These are phyloP conservation scores for Neelides folsomi DNA, from an alignment of 2,888 invertebrate genomes.

Conservation along the genomic window DNA sequence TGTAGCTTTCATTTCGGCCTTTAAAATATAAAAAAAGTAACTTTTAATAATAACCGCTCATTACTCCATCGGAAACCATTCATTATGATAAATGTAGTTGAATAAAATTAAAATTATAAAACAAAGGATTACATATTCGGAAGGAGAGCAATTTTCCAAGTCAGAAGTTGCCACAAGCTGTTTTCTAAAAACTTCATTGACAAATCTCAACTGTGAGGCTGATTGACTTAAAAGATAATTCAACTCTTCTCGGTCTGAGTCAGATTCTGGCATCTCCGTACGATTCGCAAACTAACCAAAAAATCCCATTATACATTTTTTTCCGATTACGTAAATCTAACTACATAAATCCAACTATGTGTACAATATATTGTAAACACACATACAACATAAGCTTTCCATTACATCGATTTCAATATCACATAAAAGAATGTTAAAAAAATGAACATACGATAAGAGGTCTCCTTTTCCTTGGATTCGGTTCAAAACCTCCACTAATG, in stretches of 20 bases:
- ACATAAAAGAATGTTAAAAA: neutral
- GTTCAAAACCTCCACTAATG: slow-evolving; percentile 27
- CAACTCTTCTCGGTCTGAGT: slow-evolving; percentile 31
- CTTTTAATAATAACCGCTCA: no score
- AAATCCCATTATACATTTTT: neutral
- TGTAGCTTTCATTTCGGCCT: slow-evolving; percentile 33
- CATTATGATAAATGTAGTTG: no score
- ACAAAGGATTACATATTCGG: slow-evolving; percentile 24
- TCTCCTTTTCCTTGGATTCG: slow-evolving; percentile 23
- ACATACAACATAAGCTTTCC: neutral
- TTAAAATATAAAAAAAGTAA: slow-evolving; percentile 2
- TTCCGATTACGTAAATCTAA: neutral
- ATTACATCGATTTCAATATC: neutral
- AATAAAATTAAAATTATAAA: neutral
- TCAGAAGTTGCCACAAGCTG: slow-evolving; percentile 15
- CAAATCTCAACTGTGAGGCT: slow-evolving; percentile 25
- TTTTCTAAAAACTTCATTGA: slow-evolving; percentile 25
- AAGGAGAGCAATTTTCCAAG: slow-evolving; percentile 16
- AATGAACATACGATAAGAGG: slow-evolving; percentile 9
- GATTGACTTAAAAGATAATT: slow-evolving; percentile 29
- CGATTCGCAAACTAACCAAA: slow-evolving; percentile 21
- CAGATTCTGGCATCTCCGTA: slow-evolving; percentile 30
- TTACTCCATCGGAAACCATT: no score
- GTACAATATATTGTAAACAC: neutral
- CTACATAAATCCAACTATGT: neutral